A percentile compares a stretch with the other conserved stretches of the same genome.
Evolutionary conservation across 2,113 vertebrate genomes (phyloP).

Genomic region (Rhinoderma darwinii): DNA sequence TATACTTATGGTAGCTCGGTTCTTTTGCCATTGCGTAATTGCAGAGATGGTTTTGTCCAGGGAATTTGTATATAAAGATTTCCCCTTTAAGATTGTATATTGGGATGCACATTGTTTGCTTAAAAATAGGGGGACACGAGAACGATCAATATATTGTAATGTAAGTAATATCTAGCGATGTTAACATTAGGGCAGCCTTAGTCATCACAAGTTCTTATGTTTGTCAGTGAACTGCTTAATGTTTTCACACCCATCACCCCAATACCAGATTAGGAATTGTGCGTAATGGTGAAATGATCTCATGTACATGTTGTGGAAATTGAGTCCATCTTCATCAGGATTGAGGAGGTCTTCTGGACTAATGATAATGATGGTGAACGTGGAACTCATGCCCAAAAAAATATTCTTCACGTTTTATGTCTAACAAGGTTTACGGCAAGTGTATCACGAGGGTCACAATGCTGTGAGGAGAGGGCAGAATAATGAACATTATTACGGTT

Average conservation of each 20-base stretch:
- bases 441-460: neutral
- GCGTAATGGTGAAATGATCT: neutral
- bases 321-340: constrained; percentile 7
- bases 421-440: neutral
- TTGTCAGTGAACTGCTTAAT: neutral
- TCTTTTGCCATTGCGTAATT: neutral
- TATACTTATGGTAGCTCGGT: neutral
- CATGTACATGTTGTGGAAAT: neutral
- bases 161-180: neutral
- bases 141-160: neutral
- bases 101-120: constrained; percentile 19
- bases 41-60: neutral
- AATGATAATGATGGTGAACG: neutral
- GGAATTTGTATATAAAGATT: neutral
- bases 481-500: neutral
- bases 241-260: no score
- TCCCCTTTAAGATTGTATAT: neutral
- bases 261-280: neutral
- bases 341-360: neutral
- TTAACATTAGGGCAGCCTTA: neutral
- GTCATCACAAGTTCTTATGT: neutral
- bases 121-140: neutral
- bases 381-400: neutral
- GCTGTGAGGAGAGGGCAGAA: no score
- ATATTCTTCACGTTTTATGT: neutral